Evolutionary conservation across 2,113 vertebrate genomes (phyloP).

Genomic region (Isurus oxyrinchus): DNA sequence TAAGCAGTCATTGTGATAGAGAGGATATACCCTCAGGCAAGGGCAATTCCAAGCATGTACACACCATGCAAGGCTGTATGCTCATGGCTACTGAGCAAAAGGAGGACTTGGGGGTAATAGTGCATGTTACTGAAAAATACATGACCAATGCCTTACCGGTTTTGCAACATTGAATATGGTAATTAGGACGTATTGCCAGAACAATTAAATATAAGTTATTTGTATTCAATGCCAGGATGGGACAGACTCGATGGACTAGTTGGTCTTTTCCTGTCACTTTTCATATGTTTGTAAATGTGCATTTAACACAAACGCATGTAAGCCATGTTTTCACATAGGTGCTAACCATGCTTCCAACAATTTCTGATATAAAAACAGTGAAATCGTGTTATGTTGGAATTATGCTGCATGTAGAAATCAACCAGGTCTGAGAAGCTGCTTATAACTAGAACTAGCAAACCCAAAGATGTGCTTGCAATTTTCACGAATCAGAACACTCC

Average conservation of each 20-base stretch:
- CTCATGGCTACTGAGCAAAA: too few species aligned
- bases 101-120: too few species aligned
- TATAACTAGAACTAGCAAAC: not conserved
- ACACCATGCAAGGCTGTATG: too few species aligned
- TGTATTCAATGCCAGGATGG: too few species aligned
- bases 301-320: not conserved
- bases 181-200: too few species aligned
- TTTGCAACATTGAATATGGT: too few species aligned
- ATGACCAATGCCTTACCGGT: too few species aligned
- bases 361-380: not conserved
- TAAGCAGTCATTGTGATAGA: not conserved
- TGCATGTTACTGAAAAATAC: too few species aligned
- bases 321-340: not conserved
- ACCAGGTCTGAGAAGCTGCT: not conserved
- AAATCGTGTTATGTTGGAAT: not conserved
- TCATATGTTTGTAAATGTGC: not conserved
- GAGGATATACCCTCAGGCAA: too few species aligned
- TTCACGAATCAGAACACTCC: not conserved
- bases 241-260: not conserved
- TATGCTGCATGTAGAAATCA: not conserved
- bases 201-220: too few species aligned
- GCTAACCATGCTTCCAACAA: not conserved
- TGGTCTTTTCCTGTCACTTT: not conserved
- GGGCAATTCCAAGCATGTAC: too few species aligned
- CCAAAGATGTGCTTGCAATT: not conserved